These are phyloP conservation scores for Drosophila quinaria DNA, from an alignment of 2,888 invertebrate genomes.

Conservation along the genomic window DNA sequence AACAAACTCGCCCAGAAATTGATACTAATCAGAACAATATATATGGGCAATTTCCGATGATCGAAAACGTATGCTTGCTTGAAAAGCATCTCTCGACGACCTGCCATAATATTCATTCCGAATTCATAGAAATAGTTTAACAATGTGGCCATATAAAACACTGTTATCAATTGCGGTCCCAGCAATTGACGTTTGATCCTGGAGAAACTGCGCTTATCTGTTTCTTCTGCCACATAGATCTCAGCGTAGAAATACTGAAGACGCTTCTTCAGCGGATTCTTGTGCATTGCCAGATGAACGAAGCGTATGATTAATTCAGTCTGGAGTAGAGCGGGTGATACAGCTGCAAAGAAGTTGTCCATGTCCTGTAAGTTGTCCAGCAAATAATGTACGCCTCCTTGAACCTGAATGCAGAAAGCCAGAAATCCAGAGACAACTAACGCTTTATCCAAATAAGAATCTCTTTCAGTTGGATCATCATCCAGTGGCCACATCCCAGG, in stretches of 20 bases:
- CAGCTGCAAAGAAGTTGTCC: conserved; percentile 59
- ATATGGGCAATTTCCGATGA: conserved; percentile 48
- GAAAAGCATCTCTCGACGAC: conserved; percentile 66
- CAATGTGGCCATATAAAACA: conserved; percentile 63
- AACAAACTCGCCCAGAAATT: conserved; percentile 61
- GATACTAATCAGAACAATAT: conserved; percentile 52
- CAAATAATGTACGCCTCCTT: conserved; percentile 66
- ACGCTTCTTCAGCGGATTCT: conserved; percentile 55
- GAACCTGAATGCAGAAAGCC: conserved; percentile 52
- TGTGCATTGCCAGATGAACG: conserved; percentile 55
- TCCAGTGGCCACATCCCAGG: conserved; percentile 72
- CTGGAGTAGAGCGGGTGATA: conserved; percentile 66
- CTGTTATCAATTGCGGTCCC: conserved; percentile 59
- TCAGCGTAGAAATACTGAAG: conserved; percentile 64
- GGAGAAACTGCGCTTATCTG: conserved; percentile 32
- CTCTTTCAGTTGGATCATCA: conserved; percentile 37
- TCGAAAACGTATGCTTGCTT: conserved; percentile 71
- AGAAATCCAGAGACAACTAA: conserved; percentile 44
- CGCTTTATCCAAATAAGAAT: conserved; percentile 39
- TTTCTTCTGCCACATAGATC: conserved; percentile 65
- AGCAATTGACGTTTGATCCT: conserved; percentile 61
- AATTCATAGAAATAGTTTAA: conserved; percentile 54
- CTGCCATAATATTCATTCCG: conserved; percentile 44
- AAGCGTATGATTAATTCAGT: conserved; percentile 67
- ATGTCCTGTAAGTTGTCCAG: conserved; percentile 49